Conservation (phyloP, 2,113 vertebrate species). For the Nannospalax galili region DNA sequence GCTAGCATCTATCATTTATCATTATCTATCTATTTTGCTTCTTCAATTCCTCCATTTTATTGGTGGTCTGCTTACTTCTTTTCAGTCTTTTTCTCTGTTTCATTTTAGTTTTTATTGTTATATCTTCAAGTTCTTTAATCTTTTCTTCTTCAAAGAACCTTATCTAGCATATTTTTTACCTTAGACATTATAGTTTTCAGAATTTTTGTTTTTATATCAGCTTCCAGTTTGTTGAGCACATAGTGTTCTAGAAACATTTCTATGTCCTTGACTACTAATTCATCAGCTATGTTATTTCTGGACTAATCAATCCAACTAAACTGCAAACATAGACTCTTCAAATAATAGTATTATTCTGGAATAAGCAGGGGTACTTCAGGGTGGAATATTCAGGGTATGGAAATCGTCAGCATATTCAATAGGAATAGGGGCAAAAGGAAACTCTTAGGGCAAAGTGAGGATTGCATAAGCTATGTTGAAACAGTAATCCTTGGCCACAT, state of each 20-base stretch:
- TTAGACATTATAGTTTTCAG: not conserved
- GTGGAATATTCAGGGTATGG: not conserved
- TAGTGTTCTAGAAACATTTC: not conserved
- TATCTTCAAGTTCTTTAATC: not conserved
- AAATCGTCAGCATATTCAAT: not conserved
- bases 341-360: not conserved
- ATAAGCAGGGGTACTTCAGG: not conserved
- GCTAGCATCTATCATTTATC: no score
- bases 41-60: not conserved
- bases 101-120: not conserved
- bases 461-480: conserved; percentile 8
- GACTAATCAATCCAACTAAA: not conserved
- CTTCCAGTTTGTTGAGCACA: not conserved
- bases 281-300: not conserved
- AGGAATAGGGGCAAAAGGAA: not conserved
- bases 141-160: not conserved
- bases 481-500: not conserved
- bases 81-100: not conserved
- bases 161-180: not conserved
- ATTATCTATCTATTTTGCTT: not conserved
- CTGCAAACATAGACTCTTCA: not conserved
- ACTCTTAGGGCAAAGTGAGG: not conserved
- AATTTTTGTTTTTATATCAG: not conserved
- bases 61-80: not conserved
- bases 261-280: not conserved